These are phyloP conservation scores for Synanthedon myopaeformis DNA, from an alignment of 2,888 invertebrate genomes.

Conservation along the genomic window DNA sequence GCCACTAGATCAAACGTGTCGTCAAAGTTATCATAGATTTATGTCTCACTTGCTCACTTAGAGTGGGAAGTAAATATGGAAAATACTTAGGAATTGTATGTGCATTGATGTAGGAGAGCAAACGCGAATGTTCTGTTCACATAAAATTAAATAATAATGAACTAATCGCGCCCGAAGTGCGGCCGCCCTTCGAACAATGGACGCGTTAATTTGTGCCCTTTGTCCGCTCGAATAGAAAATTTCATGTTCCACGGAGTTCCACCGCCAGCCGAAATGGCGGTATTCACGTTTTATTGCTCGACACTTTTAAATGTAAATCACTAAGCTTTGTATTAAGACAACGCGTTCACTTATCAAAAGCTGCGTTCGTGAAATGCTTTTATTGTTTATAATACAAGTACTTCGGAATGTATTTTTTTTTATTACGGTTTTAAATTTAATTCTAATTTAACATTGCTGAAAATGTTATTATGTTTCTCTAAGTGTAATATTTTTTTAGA, in stretches of 20 bases:
- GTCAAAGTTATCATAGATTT: no score
- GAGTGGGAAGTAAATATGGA: background rate
- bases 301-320: conserved; percentile 59
- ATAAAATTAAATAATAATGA: conserved; percentile 64
- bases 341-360: conserved; percentile 15
- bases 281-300: conserved; percentile 49
- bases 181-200: conserved; percentile 48
- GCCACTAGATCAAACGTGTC: no score
- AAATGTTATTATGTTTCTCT: no score
- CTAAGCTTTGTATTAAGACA: conserved; percentile 42
- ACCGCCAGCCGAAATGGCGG: conserved; percentile 42
- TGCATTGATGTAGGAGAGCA: conserved; percentile 18
- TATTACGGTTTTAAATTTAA: background rate
- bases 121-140: conserved; percentile 21
- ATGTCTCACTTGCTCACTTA: no score
- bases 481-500: no score
- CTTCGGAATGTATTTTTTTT: background rate
- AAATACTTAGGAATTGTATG: conserved; percentile 4
- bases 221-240: conserved; percentile 64
- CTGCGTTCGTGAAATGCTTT: background rate
- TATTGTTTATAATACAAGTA: no score
- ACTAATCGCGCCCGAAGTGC: conserved; percentile 43
- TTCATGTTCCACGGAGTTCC: conserved; percentile 57
- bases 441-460: background rate
- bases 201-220: conserved; percentile 60